Evolutionary conservation across 30 jellyfish, hydroid and myxozoan species (phyloP), one percentile per base, ranked within the genome.

Genomic region (Morbakka virulenta): DNA sequence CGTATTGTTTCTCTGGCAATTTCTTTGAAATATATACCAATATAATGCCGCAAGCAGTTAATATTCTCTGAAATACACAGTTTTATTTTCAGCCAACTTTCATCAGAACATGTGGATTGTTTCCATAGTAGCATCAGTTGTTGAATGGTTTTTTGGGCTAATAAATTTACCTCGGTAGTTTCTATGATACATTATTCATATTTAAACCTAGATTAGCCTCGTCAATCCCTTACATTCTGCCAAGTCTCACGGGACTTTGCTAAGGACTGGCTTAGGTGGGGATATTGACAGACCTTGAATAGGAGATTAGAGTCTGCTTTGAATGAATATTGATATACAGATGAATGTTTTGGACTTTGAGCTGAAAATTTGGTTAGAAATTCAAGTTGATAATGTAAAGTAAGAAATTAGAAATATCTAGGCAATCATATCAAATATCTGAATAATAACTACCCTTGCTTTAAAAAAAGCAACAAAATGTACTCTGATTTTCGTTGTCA

Each of bases 201-300:
- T 41, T 41, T 41, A 41, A 41, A 41, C 57, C 57, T 41, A 17
- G 57, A 9, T 41, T 41, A 41, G 57, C 57, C 17, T 41, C 57
- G 9, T 17, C 57, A 41, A 41, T 41, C 57, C 57, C 57, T 17
- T 9, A 41, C 57, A 17, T 41, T 41, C 57, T 41, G 57, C 17
- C 57, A 41, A 41, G 57, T 41, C 57, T 41, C 57, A 41, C 57
- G 57, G 57, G 57, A 41, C 57, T 41, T 41, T 41, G 57, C 57
- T 41, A 6, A 41, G 57, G 9, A 41, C 9, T 41, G 57, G 17
- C 57, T 17, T 6, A 6, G 13, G 57, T 17, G 57, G 13, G 17
- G 57, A 41, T 41, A 41, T 41, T 41, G 57, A 41, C 57, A 6
- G 57, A 17, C 57, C 57, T 17, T 41, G 17, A 41, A 41, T 9